Evolutionary conservation across 2,888 invertebrate genomes (phyloP), one percentile per base, ranked within the genome.

Genomic region (Ceraclea dissimilis): DNA sequence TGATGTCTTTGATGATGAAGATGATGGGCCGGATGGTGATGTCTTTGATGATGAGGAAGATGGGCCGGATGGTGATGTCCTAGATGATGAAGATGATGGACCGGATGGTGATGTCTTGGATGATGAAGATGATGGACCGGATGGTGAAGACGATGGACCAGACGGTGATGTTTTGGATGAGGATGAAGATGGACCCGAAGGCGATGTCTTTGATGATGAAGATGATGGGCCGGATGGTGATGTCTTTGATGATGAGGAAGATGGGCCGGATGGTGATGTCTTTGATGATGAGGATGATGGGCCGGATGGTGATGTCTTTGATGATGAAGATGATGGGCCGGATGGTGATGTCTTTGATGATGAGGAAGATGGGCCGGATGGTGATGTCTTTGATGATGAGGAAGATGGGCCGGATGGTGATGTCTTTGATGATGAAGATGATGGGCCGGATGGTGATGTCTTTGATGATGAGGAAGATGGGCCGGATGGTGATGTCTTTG

Each of bases 301-400:
- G 10, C 26, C 26, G 5, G 39, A 13, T 39, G 13, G 13, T 16
- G 39, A 16, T 5, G 39, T 4, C 13, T 13, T 13, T 39, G 39
- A n/a, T 39, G 39, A 13, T 39, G 39, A n/a, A 8, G 39, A 13
- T 8, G 39, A 16, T 39, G 39, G 16, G 4, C 10, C 10, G 2
- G 26, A 33, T 1, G 52, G 31, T 33, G 44, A 18, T 17, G 26
- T 10, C 6, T 18, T 16, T 22, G 33, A 13, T 1, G 47, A 2
- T 13, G 47, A 16, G 2, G 47, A 10, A 17, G 10, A 6, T 10
- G 47, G 18, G 22, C 17, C n/a, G 13, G 46, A 17, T 52, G 19
- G 64, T 66, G 67, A 65, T 66, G 62, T 58, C 55, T 52, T 47
- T 71, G 68, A 75, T 17, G 22, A 10, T 71, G 68, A 75, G 13